Conservation (phyloP, 30 jellyfish, hydroid and myxozoan species). For the Hydractinia echinata region DNA sequence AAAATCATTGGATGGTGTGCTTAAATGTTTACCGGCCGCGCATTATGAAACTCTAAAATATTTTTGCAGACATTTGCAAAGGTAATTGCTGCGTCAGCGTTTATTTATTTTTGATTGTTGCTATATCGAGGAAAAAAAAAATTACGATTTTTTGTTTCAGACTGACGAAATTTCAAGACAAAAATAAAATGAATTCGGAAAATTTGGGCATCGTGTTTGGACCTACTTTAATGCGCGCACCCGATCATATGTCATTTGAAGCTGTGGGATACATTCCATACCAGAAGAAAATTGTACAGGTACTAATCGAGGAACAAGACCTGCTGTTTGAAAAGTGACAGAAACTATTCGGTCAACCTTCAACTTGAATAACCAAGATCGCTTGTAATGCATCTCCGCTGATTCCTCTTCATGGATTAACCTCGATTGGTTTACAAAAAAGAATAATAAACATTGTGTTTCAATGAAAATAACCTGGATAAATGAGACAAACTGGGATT, state of each 20-base stretch:
- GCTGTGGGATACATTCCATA: slow-evolving; percentile 61
- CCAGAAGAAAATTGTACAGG: slow-evolving; percentile 77
- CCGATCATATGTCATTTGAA: slow-evolving; percentile 77
- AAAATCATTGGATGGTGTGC: slow-evolving; percentile 54
- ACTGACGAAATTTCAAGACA: slow-evolving; percentile 59
- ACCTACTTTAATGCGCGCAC: slow-evolving; percentile 92
- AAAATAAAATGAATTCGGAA: slow-evolving; percentile 72
- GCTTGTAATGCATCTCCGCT: too few relatives aligned
- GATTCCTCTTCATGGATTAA: too few relatives aligned
- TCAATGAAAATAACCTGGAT: too few relatives aligned
- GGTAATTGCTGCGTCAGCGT: slow-evolving; percentile 39
- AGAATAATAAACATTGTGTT: too few relatives aligned
- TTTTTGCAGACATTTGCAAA: slow-evolving; percentile 74
- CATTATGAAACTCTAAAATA: slow-evolving; percentile 86
- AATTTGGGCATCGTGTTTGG: slow-evolving; percentile 92
- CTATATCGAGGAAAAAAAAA: background rate
- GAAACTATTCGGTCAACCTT: background rate
- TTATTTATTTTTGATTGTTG: background rate
- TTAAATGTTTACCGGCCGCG: slow-evolving; percentile 75
- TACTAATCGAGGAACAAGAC: slow-evolving; percentile 77
- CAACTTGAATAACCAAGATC: too few relatives aligned
- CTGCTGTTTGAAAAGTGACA: slow-evolving; percentile 45
- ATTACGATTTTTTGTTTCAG: slow-evolving; percentile 37
- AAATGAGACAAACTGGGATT: too few relatives aligned
- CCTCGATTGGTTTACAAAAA: too few relatives aligned